Evolutionary conservation across 2,888 invertebrate species (phyloP).

Genomic region (Agriopis marginaria): DNA sequence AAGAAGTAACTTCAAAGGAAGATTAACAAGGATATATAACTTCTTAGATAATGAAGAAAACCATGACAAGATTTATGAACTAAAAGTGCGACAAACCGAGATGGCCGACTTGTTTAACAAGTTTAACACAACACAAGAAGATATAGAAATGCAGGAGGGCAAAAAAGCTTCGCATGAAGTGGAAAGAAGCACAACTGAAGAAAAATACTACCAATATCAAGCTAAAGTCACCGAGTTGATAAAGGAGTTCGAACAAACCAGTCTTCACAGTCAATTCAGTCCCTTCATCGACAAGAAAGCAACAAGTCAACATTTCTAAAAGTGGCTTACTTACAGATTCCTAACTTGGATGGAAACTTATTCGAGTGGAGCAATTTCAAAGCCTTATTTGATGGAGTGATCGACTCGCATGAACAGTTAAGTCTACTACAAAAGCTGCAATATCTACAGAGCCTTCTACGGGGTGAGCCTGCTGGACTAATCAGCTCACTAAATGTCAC

Average conservation of each 20-base stretch:
- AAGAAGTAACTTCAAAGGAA: background rate
- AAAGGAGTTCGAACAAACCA: background rate
- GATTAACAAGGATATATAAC: background rate
- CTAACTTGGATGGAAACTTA: background rate
- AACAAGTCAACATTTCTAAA: background rate
- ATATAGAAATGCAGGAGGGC: background rate
- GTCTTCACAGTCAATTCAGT: background rate
- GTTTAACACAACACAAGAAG: background rate
- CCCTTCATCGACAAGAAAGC: background rate
- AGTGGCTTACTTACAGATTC: background rate
- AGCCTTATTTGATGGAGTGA: constrained; percentile 1
- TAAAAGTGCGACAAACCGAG: background rate
- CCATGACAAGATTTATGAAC: background rate
- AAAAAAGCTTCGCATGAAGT: background rate
- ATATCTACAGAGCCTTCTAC: background rate
- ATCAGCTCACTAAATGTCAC: background rate
- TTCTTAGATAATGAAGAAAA: background rate
- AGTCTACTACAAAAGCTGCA: background rate
- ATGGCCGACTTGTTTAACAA: background rate
- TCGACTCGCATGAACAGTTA: background rate
- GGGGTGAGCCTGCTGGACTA: background rate
- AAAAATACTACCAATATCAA: background rate
- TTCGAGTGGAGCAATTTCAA: background rate
- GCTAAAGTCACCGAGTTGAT: background rate
- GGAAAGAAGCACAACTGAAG: background rate